Conservation (phyloP, 2,888 invertebrate species). For the Lutraria lutraria region DNA sequence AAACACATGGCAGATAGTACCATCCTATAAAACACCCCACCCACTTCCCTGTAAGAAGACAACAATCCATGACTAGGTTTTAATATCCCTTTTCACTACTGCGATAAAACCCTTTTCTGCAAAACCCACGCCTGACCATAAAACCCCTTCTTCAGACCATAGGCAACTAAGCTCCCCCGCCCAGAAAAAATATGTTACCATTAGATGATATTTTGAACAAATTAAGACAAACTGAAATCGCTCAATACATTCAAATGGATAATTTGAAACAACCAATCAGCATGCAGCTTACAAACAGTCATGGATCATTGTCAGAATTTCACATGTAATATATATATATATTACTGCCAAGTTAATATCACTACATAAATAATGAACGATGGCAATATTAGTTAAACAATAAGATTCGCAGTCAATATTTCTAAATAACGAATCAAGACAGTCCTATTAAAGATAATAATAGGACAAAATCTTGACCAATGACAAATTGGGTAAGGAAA, state of each 20-base stretch:
- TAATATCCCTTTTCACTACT: not conserved
- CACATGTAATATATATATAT: slow-evolving; percentile 11
- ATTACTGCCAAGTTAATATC: slow-evolving; percentile 10
- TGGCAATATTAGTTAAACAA: slow-evolving; percentile 24
- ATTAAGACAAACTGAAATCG: not conserved
- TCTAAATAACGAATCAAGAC: not conserved
- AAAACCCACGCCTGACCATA: not conserved
- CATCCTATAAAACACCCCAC: slow-evolving; percentile 28
- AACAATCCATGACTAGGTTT: slow-evolving; percentile 27
- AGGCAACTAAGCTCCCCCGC: not conserved
- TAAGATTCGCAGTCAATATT: slow-evolving; percentile 1
- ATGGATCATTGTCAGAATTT: not conserved
- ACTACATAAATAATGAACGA: slow-evolving; percentile 18
- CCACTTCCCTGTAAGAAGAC: not conserved
- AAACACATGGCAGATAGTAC: slow-evolving; percentile 64
- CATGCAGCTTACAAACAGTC: not conserved
- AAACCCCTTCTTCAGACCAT: not conserved
- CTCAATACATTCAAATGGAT: not conserved
- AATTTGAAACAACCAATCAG: not conserved
- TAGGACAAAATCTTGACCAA: slow-evolving; percentile 12
- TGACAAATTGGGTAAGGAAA: not conserved
- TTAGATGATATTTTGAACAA: not conserved
- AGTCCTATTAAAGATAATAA: not conserved
- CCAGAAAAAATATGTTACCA: not conserved
- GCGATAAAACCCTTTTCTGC: not conserved